Evolutionary conservation across 2,797 vertebrate species (phyloP).

Genomic region (Taenioides sp.): DNA sequence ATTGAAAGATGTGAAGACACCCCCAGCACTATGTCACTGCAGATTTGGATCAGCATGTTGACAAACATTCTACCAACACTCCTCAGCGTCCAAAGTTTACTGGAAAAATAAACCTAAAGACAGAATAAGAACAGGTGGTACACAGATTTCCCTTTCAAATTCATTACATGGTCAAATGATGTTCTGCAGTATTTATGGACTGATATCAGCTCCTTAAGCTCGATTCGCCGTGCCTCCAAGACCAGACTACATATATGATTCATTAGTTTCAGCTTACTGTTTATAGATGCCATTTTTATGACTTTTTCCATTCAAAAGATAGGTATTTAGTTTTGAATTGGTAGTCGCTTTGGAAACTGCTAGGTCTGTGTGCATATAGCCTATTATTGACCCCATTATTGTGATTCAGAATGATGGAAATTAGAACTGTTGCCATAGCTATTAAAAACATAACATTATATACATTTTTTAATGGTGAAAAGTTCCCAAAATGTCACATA

Average conservation of each 20-base stretch:
- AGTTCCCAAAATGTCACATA: too few relatives aligned
- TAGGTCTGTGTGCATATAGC: too few relatives aligned
- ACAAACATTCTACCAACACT: slow-evolving; percentile 71
- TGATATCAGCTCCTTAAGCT: slow-evolving; percentile 80
- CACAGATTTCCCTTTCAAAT: slow-evolving; percentile 70
- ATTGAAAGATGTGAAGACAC: slow-evolving; percentile 26
- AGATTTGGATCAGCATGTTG: slow-evolving; percentile 67
- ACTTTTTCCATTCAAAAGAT: too few relatives aligned
- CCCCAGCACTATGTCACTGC: slow-evolving; percentile 42
- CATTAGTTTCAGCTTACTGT: too few relatives aligned
- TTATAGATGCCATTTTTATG: too few relatives aligned
- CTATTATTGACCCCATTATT: too few relatives aligned
- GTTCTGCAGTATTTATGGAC: slow-evolving; percentile 75
- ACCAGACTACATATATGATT: neutral
- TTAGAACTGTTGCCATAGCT: too few relatives aligned
- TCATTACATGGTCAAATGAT: slow-evolving; percentile 76
- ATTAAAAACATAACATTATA: too few relatives aligned
- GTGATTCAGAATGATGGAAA: too few relatives aligned
- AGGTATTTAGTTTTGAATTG: too few relatives aligned
- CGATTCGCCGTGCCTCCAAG: slow-evolving; percentile 59
- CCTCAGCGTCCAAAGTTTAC: slow-evolving; percentile 34
- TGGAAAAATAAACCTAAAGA: slow-evolving; percentile 57
- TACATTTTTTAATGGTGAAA: too few relatives aligned
- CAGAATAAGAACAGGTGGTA: slow-evolving; percentile 70
- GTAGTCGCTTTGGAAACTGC: too few relatives aligned